Base-by-base conservation (phyloP, 2,113 vertebrate genomes). In the Noctilio leporinus region DNA sequence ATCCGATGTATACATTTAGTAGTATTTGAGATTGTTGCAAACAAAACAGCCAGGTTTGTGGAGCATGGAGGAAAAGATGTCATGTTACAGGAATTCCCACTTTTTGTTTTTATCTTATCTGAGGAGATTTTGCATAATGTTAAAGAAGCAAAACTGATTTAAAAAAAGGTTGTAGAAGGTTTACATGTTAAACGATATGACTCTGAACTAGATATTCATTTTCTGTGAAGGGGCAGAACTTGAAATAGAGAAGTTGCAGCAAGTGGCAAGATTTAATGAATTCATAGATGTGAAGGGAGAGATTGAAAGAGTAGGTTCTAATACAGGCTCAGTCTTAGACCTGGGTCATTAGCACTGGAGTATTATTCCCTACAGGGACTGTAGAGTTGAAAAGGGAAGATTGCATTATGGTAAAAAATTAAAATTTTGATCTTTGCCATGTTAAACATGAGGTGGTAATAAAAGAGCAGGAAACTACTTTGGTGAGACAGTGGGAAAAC, bases 361-460 rank as follows among this genome's bases (percentile, higher is more conserved):
- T 78, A 80, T 84, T 92, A 89, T 81, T 95, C 84, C 84, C 96
- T 51, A 85, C 90, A 93, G 95, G 84, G 76, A 85, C 64, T 90
- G 70, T 43, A 43, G 92, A 93, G 94, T 92, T 96, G 96, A 97
- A 91, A 97, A 95, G 89, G 89, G 93, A 91, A 89, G 89, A 89
- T 22, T 70, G 33, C 45, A 26, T 95, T 96, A 53, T n/a, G 6
- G 92, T 88, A 55, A 95, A 95, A 97, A 96, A 93, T 96, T 96
- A 96, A 96, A 97, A 96, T 95, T 90, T 93, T 96, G 95, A 96
- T 97, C 95, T 97, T 93, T 96, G 94, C 95, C 94, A 92, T 96
- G 96, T 96, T 97, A 95, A 97, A 95, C 96, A 96, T 20, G 43
- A 93, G 88, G 96, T 92, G 87, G 94, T 96, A 96, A 97, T 95